Evolutionary conservation across 2,797 vertebrate genomes (phyloP), one percentile per base, ranked within the genome.

Genomic region (Trachops cirrhosus): DNA sequence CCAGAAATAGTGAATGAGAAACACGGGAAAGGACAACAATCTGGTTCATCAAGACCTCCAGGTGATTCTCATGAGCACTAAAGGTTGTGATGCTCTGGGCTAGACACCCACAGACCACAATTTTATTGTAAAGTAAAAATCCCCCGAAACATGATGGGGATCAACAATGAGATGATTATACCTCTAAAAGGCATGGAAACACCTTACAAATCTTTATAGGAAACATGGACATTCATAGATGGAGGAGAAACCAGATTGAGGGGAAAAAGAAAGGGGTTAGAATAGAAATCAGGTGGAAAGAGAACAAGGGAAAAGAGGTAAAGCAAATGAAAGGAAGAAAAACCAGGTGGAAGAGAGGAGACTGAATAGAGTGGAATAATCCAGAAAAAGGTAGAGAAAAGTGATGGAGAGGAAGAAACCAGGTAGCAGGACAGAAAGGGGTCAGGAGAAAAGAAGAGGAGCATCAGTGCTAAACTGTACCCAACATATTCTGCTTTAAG

Each of bases 21-120:
- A 41, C 9, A 24, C 2, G 10, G 39, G 5, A 11, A 22, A 3
- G 34, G 6, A 5, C 2, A 1, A 15, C 3, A 0, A 15, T 3
- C 1, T 1, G 5, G 5, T 75, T 57, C 29, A 21, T 32, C 32
- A 83, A 68, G 29, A 22, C 2, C 14, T 79, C 8, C 39, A 29
- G n/a, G 15, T 41, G 62, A 80, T 46, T 50, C 6, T 85, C 4
- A 34, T 6, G 24, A 70, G 21, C 24, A 37, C 2, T n/a, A 4
- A 39, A 46, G 4, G 37, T 50, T 54, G 18, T 22, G 24, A 48
- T 26, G 4, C 5, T 15, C 12, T 26, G 41, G 2, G 5, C 12
- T 21, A 21, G 6, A 74, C 3, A 10, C 16, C 15, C 1, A 39
- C 16, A 89, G 37, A 32, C 52, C 6, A 21, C 1, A n/a, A 74